Evolutionary conservation across 2,113 vertebrate genomes (phyloP), one percentile per base, ranked within the genome.

Genomic region (Paracanthobrama guichenoti): DNA sequence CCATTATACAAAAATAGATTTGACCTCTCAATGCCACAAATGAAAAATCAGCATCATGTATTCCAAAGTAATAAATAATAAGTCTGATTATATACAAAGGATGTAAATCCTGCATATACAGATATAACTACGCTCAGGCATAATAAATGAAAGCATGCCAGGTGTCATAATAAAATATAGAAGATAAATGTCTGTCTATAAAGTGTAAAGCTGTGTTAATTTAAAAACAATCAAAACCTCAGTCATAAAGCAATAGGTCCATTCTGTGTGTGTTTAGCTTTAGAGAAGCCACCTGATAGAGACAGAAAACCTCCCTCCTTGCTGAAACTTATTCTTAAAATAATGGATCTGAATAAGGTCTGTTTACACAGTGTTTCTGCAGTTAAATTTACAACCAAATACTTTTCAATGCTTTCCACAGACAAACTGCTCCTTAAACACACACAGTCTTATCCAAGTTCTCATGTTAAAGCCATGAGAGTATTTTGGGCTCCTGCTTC

Each of bases 401-500:
- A 16, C 35, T 13, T 60, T 26, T 71, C 26, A 2, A 57, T 84
- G 59, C 48, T 35, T 85, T 44, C 67, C 83, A 82, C 20, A 62
- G 57, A 79, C 24, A 77, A 28, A 78, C 12, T 5, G 55, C 12
- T 50, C 55, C 39, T 60, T 11, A 62, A 57, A 84, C 59, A 42
- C 81, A 73, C 62, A 77, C 79, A 86, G 48, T 18, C 50, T n/a
- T 42, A 26, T 9, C 50, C 60, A n/a, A 64, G 48, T 48, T 84
- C 81, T 69, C 75, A 44, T 55, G n/a, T 20, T 59, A 60, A 73
- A 78, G 16, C 16, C 5, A 39, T 83, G 81, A 55, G 75, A 83
- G 28, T 59, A 39, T 73, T 86, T 55, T 72, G 20, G 13, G 50
- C 64, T 72, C 26, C 55, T 53, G 72, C 62, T 86, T 83, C 64